These are phyloP conservation scores for Melanaphis sacchari DNA, from an alignment of 1,140 invertebrate genomes.

Conservation along the genomic window DNA sequence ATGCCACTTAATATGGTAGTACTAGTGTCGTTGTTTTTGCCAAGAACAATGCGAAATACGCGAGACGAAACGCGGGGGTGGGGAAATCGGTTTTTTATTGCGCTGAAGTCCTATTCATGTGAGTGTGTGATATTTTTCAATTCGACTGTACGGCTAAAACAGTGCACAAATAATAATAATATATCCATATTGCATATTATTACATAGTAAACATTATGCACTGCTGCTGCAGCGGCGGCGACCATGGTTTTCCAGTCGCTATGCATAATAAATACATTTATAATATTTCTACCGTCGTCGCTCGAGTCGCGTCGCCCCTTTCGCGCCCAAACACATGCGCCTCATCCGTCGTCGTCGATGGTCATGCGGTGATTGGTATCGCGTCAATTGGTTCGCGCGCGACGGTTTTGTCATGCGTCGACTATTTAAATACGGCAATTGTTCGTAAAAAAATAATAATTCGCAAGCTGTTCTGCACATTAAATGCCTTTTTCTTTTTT, in stretches of 20 bases:
- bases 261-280: not conserved
- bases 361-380: too few species aligned
- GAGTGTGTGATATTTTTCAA: not conserved
- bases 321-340: not conserved
- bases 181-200: not conserved
- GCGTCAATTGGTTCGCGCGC: too few species aligned
- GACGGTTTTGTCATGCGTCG: too few species aligned
- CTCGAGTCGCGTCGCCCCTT: not conserved
- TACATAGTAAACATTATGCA: not conserved
- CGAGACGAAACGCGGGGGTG: not conserved
- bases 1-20: constrained; percentile 13
- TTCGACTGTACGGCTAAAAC: not conserved
- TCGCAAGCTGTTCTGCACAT: too few species aligned
- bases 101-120: not conserved
- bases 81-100: constrained; percentile 23
- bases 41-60: constrained; percentile 33
- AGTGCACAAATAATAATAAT: not conserved
- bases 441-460: too few species aligned
- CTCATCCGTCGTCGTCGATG: not conserved
- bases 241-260: not conserved
- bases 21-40: not conserved
- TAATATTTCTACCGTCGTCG: not conserved
- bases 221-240: not conserved
- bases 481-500: too few species aligned
- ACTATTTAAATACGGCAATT: too few species aligned